These are phyloP conservation scores for Kradibia gibbosae DNA, from an alignment of 1,140 invertebrate species.

Conservation along the genomic window DNA sequence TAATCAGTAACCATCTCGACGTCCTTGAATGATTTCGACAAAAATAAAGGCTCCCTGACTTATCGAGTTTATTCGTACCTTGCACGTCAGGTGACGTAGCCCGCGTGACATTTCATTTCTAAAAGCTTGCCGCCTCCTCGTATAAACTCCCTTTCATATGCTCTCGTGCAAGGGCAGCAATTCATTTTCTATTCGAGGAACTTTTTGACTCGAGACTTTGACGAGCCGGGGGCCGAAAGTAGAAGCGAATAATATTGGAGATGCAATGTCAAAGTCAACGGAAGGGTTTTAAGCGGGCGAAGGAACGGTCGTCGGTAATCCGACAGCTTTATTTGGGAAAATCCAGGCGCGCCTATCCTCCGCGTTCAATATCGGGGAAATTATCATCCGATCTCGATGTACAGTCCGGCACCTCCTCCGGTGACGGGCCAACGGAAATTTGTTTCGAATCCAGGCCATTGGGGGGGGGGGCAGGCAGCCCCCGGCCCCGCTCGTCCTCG, in stretches of 20 bases:
- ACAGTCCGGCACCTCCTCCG: background rate
- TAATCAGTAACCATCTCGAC: too few species aligned
- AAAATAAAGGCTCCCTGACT: background rate
- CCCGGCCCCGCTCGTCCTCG: too few species aligned
- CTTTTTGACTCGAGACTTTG: background rate
- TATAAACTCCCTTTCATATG: background rate
- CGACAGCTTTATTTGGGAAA: constrained; percentile 10
- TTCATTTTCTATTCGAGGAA: constrained; percentile 16
- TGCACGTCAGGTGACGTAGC: background rate
- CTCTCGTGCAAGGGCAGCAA: background rate
- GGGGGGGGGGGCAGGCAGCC: too few species aligned
- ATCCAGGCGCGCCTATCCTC: background rate
- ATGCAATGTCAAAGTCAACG: constrained; percentile 28
- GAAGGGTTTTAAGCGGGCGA: background rate
- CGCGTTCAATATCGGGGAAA: background rate
- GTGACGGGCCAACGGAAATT: background rate
- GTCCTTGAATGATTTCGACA: background rate
- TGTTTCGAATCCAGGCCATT: background rate
- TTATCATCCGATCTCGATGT: background rate
- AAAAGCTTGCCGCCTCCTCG: constrained; percentile 8
- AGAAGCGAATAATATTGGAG: background rate
- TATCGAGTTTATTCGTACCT: constrained; percentile 7
- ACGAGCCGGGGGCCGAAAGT: background rate
- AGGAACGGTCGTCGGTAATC: background rate
- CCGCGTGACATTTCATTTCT: background rate